Evolutionary conservation across 2,797 vertebrate genomes (phyloP), one percentile per base, ranked within the genome.

Genomic region (Pipistrellus nathusii): DNA sequence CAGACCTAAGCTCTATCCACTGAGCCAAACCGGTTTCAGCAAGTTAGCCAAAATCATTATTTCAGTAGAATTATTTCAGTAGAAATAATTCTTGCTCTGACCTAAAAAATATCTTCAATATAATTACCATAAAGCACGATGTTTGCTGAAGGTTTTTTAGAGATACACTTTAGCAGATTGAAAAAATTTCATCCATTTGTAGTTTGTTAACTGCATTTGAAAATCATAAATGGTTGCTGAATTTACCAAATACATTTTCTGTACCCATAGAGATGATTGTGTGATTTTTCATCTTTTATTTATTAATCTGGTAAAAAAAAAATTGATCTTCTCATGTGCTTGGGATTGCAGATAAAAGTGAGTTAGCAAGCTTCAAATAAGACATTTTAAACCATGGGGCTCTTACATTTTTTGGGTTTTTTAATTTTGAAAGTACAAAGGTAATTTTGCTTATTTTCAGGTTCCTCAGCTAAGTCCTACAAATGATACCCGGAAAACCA

Each of bases 371-470:
- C 53, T 77, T 64, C 53, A 62, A 82, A 76, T 38, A 32, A 64
- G 35, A 86, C 51, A 68, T 41, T 46, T 51, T 71, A 68, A 59
- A 51, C 7, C 13, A 64, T 80, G 38, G 57, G 68, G 75, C 27
- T 68, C 32, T 9, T 69, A 68, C 21, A 44, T 81, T 86, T 41
- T 86, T 75, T 21, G 27, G 5, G 44, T 23, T 81, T 95, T 93
- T 93, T 81, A 76, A 69, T 69, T 81, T 11, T 27, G 51, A 82
- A 76, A 86, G 38, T 27, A 76, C 35, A 64, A 59, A 93, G 44
- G 18, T 44, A 46, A 68, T 86, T 93, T 90, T 90, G 82, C 68
- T 86, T 76, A 91, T 53, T 82, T 94, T 62, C 38, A 32, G 32
- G 69, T 87, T 91, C 48, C 20, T 82, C 32, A 51, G 59, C 59